Base-by-base conservation (phyloP, 2,797 vertebrate genomes). In the Karalla daura region DNA sequence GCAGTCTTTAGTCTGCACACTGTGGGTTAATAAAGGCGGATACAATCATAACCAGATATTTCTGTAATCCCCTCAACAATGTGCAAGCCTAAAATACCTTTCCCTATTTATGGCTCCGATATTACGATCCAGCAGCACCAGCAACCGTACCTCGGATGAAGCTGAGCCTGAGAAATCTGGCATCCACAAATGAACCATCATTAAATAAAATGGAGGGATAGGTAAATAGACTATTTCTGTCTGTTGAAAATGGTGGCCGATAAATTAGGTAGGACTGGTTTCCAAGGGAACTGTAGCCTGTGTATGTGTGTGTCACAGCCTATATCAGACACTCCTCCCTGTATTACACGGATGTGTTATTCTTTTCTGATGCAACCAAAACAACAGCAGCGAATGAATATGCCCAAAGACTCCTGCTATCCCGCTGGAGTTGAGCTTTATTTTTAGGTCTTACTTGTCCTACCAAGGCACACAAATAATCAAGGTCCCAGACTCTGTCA, bases 231-330 rank as follows among this genome's bases (percentile, higher is more conserved):
- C 44, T 70, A 58, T 62, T 85, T 81, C 77, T 73, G 27, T 81
- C 65, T 80, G 55, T 72, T 81, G 80, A 77, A 92, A 91, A 89
- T 89, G 87, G 86, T 85, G 85, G 79, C 71, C 81, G 76, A 78
- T 70, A 61, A 75, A 80, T 70, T 74, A 79, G 74, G 41, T 80
- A 76, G 53, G 44, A 76, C 60, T 81, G 70, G 92, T 93, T 92
- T 91, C 92, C 92, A 91, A 87, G 89, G 91, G 83, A 91, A 93
- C 90, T 25, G 73, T 69, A 71, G 47, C 51, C 63, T 18, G 9
- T 69, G 39, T 80, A 40, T 80, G 58, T 73, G 56, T 54, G 41
- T 84, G 70, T 56, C 59, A 78, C 52, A 61, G 65, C 33, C 20
- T 50, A 37, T 30, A 64, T 62, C 49, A 70, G 27, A 53, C 30